phyloP scores from a whole-genome alignment of 2,888 invertebrate species.

The Drosophila aldrichi region DNA sequence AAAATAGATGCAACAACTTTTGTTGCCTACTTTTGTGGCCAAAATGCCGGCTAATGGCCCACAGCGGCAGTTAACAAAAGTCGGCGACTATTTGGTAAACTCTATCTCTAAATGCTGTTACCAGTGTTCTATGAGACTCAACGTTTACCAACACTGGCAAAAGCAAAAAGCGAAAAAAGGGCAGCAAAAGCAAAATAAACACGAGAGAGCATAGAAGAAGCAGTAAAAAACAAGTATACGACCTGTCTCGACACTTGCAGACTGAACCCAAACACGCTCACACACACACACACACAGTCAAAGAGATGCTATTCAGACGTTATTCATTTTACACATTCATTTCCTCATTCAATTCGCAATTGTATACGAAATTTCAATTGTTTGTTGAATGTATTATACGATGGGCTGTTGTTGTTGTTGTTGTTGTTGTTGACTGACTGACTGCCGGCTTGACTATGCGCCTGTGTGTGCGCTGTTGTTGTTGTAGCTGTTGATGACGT shows the following conservation, averaged over 20 bases:
- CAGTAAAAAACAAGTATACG: slow-evolving; percentile 62
- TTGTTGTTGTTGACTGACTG: slow-evolving; percentile 25
- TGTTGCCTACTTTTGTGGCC: slow-evolving; percentile 52
- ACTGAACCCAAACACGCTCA: slow-evolving; percentile 29
- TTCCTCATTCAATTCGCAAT: slow-evolving; percentile 82
- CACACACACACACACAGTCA: slow-evolving; percentile 20
- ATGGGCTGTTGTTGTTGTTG: slow-evolving; percentile 22
- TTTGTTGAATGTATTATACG: slow-evolving; percentile 79
- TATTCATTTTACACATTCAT: slow-evolving; percentile 82
- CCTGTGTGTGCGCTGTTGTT: slow-evolving; percentile 25
- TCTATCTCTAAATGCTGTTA: slow-evolving; percentile 53
- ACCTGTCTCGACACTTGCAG: slow-evolving; percentile 69
- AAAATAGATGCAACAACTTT: slow-evolving; percentile 20
- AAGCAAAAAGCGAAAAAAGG: slow-evolving; percentile 8
- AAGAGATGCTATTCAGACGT: slow-evolving; percentile 69
- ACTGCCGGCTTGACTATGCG: slow-evolving; percentile 13
- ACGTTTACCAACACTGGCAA: slow-evolving; percentile 63
- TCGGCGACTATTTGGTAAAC: slow-evolving; percentile 23
- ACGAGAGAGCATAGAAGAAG: slow-evolving; percentile 4
- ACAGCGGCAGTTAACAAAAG: slow-evolving; percentile 12
- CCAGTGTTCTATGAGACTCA: slow-evolving; percentile 67
- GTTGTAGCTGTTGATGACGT: slow-evolving; percentile 70
- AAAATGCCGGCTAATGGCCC: slow-evolving; percentile 5
- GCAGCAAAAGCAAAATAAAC: slow-evolving; percentile 33
- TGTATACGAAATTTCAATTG: slow-evolving; percentile 81